Evolutionary conservation across 2,888 invertebrate genomes (phyloP), one percentile per base, ranked within the genome.

Genomic region (Entomobrya proxima): DNA sequence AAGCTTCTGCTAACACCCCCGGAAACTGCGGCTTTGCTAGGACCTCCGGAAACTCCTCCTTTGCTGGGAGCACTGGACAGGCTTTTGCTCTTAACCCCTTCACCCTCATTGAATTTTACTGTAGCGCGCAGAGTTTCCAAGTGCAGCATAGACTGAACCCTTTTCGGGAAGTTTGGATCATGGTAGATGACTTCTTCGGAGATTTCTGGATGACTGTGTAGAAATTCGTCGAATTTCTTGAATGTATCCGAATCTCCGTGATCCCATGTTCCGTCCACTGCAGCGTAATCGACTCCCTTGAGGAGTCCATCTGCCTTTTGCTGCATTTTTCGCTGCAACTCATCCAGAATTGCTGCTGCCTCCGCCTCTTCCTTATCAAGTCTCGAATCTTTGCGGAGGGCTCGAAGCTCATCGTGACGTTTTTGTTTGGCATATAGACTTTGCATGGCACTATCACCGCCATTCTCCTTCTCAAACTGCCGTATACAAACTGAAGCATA

Each of bases 401-500:
- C 32, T 5, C 37, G 35, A 7, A 77, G 27, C 15, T 85, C 76
- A 27, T 88, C 88, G 32, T 81, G 85, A 6, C 67, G 64, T 50
- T 86, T 81, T 27, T 88, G 88, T 15, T 74, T 74, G 0, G 74
- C 24, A 24, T 80, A 88, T 9, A 86, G 13, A 7, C 0, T 18
- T n/a, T 77, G 47, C 55, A 82, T 64, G 13, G 74, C 74, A 1
- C 4, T 13, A 32, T 69, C 79, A 0, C 40, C 50, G n/a, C 18
- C 32, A 3, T 64, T n/a, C 32, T 86, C 85, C 24, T 44, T 50
- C 35, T 86, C 79, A 13, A 67, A 81, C 24, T 84, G 21, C 1
- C 77, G 81, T 9, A 88, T 4, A 5, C 81, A 27, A 3, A 78
- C 86, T 0, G 86, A 81, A 0, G 88, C 81, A 69, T 47, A 88